A percentile compares a stretch with the other conserved stretches of the same genome.
These are phyloP conservation scores for Arion vulgaris DNA, from an alignment of 1,140 invertebrate genomes.

Conservation along the genomic window DNA sequence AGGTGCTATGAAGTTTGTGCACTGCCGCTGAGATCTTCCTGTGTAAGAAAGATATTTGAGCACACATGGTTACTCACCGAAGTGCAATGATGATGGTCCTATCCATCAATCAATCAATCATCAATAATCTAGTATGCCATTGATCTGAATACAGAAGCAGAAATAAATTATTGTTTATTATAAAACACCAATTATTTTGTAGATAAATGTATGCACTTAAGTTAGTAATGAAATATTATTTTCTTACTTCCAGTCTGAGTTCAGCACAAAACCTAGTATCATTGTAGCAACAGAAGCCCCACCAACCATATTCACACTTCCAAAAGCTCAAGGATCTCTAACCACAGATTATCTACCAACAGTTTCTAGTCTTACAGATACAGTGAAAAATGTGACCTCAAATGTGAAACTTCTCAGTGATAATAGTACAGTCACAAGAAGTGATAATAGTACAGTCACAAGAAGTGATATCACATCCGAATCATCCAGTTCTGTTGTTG, in stretches of 20 bases:
- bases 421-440: no score
- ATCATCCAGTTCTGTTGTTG: neutral
- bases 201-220: no score
- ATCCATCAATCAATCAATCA: no score
- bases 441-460: neutral
- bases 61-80: no score
- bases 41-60: no score
- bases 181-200: no score
- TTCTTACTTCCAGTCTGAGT: neutral
- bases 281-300: constrained; percentile 29
- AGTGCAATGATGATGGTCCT: no score
- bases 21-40: no score
- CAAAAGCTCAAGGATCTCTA: constrained; percentile 20
- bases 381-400: neutral
- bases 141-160: no score
- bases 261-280: neutral
- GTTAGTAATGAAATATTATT: neutral
- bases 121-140: no score
- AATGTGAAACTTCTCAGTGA: neutral
- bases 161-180: no score
- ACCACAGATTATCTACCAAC: neutral
- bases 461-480: neutral
- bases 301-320: constrained; percentile 21
- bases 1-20: no score
- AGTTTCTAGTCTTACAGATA: neutral